Conservation (phyloP, 1,140 invertebrate genomes). For the Papilio helenus region DNA sequence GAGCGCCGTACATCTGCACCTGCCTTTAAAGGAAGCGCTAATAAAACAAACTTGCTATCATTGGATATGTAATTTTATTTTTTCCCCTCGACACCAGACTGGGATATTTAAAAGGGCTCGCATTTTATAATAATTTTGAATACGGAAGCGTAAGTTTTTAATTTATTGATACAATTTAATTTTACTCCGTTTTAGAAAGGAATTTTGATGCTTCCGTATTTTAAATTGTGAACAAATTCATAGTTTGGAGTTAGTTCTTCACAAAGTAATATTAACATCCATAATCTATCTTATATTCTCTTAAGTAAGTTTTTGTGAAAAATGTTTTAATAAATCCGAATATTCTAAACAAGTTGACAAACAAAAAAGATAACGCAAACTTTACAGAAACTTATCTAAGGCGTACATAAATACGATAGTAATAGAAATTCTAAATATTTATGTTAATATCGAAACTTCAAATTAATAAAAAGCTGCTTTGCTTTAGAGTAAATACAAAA, state of each 20-base stretch:
- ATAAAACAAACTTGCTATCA: constrained; percentile 44
- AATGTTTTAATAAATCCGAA: too few species aligned
- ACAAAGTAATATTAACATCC: background rate
- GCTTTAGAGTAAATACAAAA: background rate
- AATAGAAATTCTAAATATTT: background rate
- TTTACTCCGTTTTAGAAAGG: background rate
- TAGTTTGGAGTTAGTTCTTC: background rate
- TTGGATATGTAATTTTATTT: constrained; percentile 32
- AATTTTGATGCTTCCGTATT: background rate
- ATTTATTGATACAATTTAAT: background rate
- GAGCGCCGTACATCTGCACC: constrained; percentile 61
- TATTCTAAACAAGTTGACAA: too few species aligned
- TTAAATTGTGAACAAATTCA: background rate
- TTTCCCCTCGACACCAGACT: background rate
- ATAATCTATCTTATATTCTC: too few species aligned
- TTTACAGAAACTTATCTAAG: too few species aligned
- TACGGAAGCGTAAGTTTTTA: background rate
- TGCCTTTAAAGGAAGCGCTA: constrained; percentile 74
- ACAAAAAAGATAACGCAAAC: too few species aligned
- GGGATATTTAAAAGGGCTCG: background rate
- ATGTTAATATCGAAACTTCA: background rate
- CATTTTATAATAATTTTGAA: constrained; percentile 13
- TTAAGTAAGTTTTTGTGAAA: too few species aligned
- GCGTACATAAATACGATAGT: too few species aligned
- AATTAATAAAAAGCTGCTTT: background rate